Percentiles rank a stretch among this genome's conserved stretches.
Evolutionary conservation across 2,113 vertebrate genomes (phyloP).

Genomic region (Pseudorasbora parva): DNA sequence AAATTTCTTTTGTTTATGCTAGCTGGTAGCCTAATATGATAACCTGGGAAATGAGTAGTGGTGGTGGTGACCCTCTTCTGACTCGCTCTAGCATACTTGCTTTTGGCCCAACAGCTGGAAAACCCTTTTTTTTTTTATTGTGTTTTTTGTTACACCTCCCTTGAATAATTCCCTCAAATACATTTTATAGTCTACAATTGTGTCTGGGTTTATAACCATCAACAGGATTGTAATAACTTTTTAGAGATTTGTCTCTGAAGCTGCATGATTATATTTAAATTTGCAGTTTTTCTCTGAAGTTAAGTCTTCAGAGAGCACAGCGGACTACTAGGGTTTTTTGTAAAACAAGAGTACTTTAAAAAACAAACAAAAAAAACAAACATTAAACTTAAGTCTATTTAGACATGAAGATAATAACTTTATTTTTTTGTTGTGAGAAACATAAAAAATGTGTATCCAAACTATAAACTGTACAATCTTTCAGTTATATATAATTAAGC

Average conservation of each 20-base stretch:
- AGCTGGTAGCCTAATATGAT: too few species aligned
- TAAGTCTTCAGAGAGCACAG: neutral
- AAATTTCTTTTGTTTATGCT: too few species aligned
- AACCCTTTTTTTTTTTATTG: neutral
- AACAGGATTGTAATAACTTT: slow-evolving; percentile 33
- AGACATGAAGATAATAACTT: neutral
- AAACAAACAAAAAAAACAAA: too few species aligned
- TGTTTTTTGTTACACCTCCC: neutral
- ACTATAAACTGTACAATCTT: neutral
- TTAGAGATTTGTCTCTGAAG: slow-evolving; percentile 33
- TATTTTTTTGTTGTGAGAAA: too few species aligned
- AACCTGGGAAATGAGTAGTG: too few species aligned
- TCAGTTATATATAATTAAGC: neutral
- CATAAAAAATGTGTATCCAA: neutral
- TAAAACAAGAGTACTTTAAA: neutral
- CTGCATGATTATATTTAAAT: slow-evolving; percentile 16
- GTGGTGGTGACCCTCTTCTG: too few species aligned
- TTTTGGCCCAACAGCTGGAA: too few species aligned
- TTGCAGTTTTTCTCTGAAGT: neutral
- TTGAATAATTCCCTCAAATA: slow-evolving; percentile 13
- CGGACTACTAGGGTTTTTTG: neutral
- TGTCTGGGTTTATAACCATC: neutral
- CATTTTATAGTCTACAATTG: neutral
- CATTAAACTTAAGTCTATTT: neutral
- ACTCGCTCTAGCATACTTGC: too few species aligned